Evolutionary conservation across 1,140 invertebrate species (phyloP), one percentile per base, ranked within the genome.

Genomic region (Hypothenemus hampei): DNA sequence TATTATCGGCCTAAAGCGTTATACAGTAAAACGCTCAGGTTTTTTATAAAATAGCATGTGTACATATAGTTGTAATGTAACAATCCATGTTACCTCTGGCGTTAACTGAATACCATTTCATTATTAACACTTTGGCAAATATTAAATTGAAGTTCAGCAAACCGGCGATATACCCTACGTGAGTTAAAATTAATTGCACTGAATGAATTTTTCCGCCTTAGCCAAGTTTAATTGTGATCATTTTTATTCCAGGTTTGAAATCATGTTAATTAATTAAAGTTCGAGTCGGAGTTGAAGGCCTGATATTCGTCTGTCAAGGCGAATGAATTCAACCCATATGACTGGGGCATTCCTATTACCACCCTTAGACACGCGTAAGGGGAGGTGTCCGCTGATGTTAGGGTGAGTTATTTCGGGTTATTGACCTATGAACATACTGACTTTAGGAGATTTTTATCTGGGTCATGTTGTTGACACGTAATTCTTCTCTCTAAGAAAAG

Each of bases 341-440:
- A 44, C 36, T 53, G 11, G 26, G 36, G 21, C 41, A 53, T 52
- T 52, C 49, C 19, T 11, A 52, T 33, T 33, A 53, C 24, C 50
- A 45, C 40, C 50, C 50, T 45, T 53, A 44, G 23, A 45, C 40
- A 45, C 50, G 29, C 37, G 37, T 43, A 36, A 44, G 50, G 50
- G 50, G 50, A 18, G 41, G 36, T 53, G 50, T 45, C 39, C 41
- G 40, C 24, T 45, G 40, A 53, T 33, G 40, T 53, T 45, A 53
- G 50, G 49, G 40, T 53, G 50, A 53, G 37, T 45, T 45, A 53
- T 53, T 18, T 53, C 50, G 29, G 50, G 50, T 53, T 53, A 53
- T 53, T 53, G 50, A 53, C 50, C 50, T 45, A 53, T 29, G 50
- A 20, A 45, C 41, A 44, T 31, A 45, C 19, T 24, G 50, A 53